Evolutionary conservation across 1,140 invertebrate species (phyloP).

Genomic region (Musca domestica): DNA sequence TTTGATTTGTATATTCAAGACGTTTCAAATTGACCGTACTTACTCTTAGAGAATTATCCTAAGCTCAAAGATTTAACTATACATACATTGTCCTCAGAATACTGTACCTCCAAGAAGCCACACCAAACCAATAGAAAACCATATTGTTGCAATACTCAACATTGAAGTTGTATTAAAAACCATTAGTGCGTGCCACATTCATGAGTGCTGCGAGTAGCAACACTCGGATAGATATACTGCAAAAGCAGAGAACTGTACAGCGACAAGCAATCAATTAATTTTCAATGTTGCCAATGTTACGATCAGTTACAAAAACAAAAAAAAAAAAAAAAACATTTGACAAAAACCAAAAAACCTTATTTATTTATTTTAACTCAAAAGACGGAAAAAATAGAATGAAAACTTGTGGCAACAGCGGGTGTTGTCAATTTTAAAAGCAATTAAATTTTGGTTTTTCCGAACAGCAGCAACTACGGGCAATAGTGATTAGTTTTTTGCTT

Average conservation of each 20-base stretch:
- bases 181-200: conserved; percentile 19
- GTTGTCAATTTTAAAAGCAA: conserved; percentile 21
- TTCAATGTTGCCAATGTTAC: conserved; percentile 11
- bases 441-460: background rate
- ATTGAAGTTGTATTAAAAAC: conserved; percentile 9
- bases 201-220: no score
- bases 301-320: background rate
- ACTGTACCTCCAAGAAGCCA: background rate
- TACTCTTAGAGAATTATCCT: no score
- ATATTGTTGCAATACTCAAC: no score
- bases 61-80: background rate
- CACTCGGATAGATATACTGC: no score
- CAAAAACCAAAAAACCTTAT: no score
- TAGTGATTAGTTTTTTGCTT: no score
- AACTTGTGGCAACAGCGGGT: conserved; percentile 1
- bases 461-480: no score
- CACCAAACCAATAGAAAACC: background rate
- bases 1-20: no score
- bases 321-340: background rate
- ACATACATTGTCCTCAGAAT: background rate
- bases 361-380: background rate
- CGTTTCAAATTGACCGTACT: no score
- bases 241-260: no score
- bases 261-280: conserved; percentile 14
- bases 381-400: background rate